These are phyloP conservation scores for Salmo trutta DNA, from an alignment of 2,797 vertebrate species.

Conservation along the genomic window DNA sequence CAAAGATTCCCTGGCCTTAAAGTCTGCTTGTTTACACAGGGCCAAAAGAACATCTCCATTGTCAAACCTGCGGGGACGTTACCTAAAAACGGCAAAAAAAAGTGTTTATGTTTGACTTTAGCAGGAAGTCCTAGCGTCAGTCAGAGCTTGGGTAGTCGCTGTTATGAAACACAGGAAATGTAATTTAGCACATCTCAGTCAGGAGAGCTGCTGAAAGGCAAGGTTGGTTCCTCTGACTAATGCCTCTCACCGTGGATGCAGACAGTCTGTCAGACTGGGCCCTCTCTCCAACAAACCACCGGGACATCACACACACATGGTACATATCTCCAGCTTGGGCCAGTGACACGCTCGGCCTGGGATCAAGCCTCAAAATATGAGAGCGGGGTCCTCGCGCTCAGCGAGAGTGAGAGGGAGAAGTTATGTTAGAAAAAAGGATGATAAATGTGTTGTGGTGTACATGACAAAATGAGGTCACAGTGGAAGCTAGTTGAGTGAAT, in stretches of 20 bases:
- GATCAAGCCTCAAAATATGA: background rate
- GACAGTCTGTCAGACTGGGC: slow-evolving; percentile 40
- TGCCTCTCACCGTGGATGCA: slow-evolving; percentile 38
- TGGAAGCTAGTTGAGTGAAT: background rate
- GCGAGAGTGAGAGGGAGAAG: background rate
- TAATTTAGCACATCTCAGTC: slow-evolving; percentile 24
- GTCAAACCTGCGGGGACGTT: background rate
- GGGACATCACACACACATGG: slow-evolving; percentile 51
- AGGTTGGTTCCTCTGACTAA: background rate
- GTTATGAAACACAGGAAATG: slow-evolving; percentile 43
- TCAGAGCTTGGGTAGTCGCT: slow-evolving; percentile 3
- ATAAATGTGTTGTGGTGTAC: background rate
- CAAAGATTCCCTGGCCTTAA: slow-evolving; percentile 1
- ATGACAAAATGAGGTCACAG: background rate
- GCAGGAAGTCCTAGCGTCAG: slow-evolving; percentile 20
- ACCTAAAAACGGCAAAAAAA: background rate
- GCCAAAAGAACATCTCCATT: slow-evolving; percentile 8
- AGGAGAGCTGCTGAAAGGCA: slow-evolving; percentile 17
- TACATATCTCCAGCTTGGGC: slow-evolving; percentile 40
- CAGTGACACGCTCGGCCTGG: slow-evolving; percentile 22
- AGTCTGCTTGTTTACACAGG: slow-evolving; percentile 13
- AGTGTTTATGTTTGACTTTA: slow-evolving; percentile 19
- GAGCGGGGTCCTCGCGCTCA: background rate
- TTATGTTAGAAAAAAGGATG: background rate
- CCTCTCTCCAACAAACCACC: slow-evolving; percentile 15